Evolutionary conservation across 2,888 invertebrate genomes (phyloP).

Genomic region (Teinopalpus imperialis): DNA sequence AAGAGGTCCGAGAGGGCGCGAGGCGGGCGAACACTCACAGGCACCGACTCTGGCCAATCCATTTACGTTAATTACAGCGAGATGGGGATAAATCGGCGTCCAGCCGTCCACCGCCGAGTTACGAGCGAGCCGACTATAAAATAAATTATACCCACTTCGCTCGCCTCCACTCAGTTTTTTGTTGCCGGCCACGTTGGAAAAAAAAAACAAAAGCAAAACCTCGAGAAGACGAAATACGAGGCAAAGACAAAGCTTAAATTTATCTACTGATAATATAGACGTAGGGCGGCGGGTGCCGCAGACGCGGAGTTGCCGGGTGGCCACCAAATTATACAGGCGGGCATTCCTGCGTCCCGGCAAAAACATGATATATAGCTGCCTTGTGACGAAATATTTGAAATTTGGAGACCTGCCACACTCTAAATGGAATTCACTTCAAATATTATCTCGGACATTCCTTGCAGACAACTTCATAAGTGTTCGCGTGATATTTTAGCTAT

Average conservation of each 20-base stretch:
- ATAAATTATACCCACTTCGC: slow-evolving; percentile 82
- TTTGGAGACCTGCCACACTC: slow-evolving; percentile 71
- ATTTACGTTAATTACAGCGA: slow-evolving; percentile 80
- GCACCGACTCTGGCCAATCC: slow-evolving; percentile 73
- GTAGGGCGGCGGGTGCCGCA: slow-evolving; percentile 73
- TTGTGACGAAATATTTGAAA: slow-evolving; percentile 78
- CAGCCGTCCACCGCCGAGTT: slow-evolving; percentile 80
- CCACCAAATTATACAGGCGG: slow-evolving; percentile 78
- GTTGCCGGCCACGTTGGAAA: slow-evolving; percentile 63
- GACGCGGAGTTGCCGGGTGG: slow-evolving; percentile 69
- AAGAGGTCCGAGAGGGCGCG: slow-evolving; percentile 38
- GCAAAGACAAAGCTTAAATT: slow-evolving; percentile 82
- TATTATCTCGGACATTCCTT: slow-evolving; percentile 62
- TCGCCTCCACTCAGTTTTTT: slow-evolving; percentile 80
- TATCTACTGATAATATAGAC: slow-evolving; percentile 83
- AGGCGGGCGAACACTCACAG: slow-evolving; percentile 56
- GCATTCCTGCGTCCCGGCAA: slow-evolving; percentile 72
- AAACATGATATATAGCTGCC: slow-evolving; percentile 79
- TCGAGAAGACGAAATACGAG: slow-evolving; percentile 80
- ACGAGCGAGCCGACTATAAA: slow-evolving; percentile 81
- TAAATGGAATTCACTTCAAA: slow-evolving; percentile 67
- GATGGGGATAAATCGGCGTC: slow-evolving; percentile 81
- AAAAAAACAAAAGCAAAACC: slow-evolving; percentile 76
- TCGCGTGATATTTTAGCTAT: slow-evolving; percentile 29
- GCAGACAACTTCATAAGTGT: slow-evolving; percentile 56